Conservation (phyloP, 2,113 vertebrate species). For the Toxostoma redivivum region DNA sequence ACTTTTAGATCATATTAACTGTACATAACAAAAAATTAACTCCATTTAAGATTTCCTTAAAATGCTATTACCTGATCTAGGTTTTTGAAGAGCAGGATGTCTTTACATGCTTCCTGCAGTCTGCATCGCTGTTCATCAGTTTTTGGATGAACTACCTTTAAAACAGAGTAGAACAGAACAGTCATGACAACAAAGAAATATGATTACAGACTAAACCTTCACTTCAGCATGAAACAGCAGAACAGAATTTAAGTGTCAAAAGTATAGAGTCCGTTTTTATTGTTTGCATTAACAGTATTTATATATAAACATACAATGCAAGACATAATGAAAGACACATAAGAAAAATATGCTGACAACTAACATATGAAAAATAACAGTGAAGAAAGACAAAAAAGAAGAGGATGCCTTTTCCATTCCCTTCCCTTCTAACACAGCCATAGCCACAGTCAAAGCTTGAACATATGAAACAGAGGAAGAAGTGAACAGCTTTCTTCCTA, state of each 20-base stretch:
- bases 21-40: not conserved
- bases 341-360: not conserved
- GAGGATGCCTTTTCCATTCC: not conserved
- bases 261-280: not conserved
- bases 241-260: not conserved
- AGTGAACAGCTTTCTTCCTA: not conserved
- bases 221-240: not conserved
- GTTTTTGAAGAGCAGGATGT: constrained; percentile 97
- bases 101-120: constrained; percentile 95
- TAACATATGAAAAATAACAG: not conserved
- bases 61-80: constrained; percentile 87
- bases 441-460: not conserved
- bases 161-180: constrained; percentile 41
- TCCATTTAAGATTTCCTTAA: not conserved
- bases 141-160: constrained; percentile 91
- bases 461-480: not conserved
- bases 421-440: not conserved
- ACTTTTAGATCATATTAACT: not conserved
- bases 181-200: not conserved
- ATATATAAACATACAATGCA: not conserved
- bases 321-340: not conserved
- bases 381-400: not conserved
- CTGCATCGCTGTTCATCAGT: constrained; percentile 94
- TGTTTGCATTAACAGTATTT: not conserved
- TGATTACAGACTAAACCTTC: not conserved